Percentiles rank a stretch among this genome's conserved stretches.
Evolutionary conservation across 2,888 invertebrate genomes (phyloP).

Genomic region (Acleris emargana): DNA sequence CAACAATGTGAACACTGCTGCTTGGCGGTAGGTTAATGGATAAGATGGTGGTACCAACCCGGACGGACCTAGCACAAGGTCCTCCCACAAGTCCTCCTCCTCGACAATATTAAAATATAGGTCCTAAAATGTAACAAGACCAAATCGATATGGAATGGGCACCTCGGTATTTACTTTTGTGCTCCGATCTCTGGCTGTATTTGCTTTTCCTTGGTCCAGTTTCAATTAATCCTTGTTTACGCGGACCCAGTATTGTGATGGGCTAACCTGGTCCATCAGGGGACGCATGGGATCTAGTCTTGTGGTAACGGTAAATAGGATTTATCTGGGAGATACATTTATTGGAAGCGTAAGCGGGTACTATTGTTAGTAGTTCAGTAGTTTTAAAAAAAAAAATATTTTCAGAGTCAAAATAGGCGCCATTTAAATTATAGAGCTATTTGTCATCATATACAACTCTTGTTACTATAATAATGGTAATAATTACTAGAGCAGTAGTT

Average conservation of each 20-base stretch:
- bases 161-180: conserved; percentile 48
- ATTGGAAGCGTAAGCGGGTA: neutral
- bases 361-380: neutral
- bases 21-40: no score
- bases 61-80: no score
- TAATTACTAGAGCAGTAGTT: no score
- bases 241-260: conserved; percentile 36
- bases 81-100: no score
- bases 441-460: no score
- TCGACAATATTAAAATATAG: no score
- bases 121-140: neutral
- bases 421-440: no score
- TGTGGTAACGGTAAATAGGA: neutral
- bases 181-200: conserved; percentile 42
- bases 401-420: no score
- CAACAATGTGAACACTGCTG: no score
- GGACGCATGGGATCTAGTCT: conserved; percentile 6
- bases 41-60: no score
- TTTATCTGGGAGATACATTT: neutral
- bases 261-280: conserved; percentile 28
- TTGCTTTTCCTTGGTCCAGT: conserved; percentile 43
- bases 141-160: conserved; percentile 18
- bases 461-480: no score
- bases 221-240: conserved; percentile 48
- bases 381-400: no score